phyloP scores from a whole-genome alignment of 2,888 invertebrate species.

The Entomobrya proxima region DNA sequence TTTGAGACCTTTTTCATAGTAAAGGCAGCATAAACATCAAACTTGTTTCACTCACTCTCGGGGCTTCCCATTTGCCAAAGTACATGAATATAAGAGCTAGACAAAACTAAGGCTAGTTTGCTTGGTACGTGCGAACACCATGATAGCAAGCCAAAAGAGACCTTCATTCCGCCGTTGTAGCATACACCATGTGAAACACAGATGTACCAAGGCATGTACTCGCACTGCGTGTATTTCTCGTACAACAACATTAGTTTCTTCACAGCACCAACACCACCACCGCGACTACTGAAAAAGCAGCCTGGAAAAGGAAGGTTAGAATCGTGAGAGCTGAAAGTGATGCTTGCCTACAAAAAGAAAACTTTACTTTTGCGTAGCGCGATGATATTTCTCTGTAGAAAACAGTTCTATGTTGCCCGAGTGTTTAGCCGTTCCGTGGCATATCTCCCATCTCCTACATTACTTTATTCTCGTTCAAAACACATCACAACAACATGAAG shows the following conservation, averaged over 20 bases:
- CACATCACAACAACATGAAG: constrained; percentile 42
- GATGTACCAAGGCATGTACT: neutral
- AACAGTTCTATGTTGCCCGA: constrained; percentile 19
- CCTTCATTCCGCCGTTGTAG: neutral
- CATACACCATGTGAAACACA: constrained; percentile 1
- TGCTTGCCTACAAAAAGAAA: neutral
- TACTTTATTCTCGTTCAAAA: neutral
- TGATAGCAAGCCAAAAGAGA: neutral
- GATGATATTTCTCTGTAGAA: neutral
- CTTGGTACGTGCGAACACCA: neutral
- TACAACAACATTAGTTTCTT: neutral
- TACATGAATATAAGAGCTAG: neutral
- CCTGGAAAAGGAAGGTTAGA: constrained; percentile 27
- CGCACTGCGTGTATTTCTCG: neutral
- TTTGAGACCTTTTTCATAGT: constrained; percentile 35
- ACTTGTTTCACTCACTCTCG: constrained; percentile 49
- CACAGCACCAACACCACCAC: neutral
- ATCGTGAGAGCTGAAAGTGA: constrained; percentile 33
- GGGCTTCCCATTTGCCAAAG: constrained; percentile 62
- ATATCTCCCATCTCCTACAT: neutral
- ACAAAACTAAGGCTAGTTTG: neutral
- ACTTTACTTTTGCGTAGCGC: neutral
- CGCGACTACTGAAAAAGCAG: neutral
- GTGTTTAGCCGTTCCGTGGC: neutral
- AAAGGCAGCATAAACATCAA: constrained; percentile 37